phyloP scores from a whole-genome alignment of 1,140 invertebrate species.

The Carposina sasakii region DNA sequence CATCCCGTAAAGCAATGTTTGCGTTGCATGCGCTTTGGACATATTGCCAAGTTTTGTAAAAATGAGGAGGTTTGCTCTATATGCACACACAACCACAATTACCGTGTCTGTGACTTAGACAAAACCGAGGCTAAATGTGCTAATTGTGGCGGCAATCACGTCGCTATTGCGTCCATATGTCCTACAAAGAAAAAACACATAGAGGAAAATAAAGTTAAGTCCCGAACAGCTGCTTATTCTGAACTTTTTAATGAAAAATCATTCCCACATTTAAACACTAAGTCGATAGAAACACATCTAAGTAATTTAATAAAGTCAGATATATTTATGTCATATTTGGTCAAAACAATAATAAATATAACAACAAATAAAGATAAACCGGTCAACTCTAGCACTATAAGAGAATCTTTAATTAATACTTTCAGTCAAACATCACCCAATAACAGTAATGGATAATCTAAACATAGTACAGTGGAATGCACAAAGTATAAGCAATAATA shows the following conservation, averaged over 20 bases:
- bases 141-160: constrained; percentile 20
- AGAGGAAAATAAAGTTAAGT: constrained; percentile 16
- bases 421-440: neutral
- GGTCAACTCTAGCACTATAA: neutral
- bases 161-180: constrained; percentile 17
- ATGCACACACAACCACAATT: constrained; percentile 18
- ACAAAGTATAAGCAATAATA: constrained; percentile 17
- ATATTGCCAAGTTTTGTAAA: constrained; percentile 28
- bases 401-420: neutral
- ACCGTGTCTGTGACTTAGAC: constrained; percentile 9
- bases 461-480: constrained; percentile 27
- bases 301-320: neutral
- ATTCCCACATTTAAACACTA: constrained; percentile 3
- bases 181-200: constrained; percentile 21
- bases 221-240: constrained; percentile 4
- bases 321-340: neutral
- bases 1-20: constrained; percentile 32
- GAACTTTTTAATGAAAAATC: constrained; percentile 14
- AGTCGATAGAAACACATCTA: neutral
- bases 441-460: constrained; percentile 1
- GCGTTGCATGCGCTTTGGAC: constrained; percentile 20
- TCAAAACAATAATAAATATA: neutral
- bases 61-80: constrained; percentile 25
- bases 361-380: neutral
- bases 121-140: constrained; percentile 14